Conservation (phyloP, 2,888 invertebrate species). For the Mechanitis mazaeus region DNA sequence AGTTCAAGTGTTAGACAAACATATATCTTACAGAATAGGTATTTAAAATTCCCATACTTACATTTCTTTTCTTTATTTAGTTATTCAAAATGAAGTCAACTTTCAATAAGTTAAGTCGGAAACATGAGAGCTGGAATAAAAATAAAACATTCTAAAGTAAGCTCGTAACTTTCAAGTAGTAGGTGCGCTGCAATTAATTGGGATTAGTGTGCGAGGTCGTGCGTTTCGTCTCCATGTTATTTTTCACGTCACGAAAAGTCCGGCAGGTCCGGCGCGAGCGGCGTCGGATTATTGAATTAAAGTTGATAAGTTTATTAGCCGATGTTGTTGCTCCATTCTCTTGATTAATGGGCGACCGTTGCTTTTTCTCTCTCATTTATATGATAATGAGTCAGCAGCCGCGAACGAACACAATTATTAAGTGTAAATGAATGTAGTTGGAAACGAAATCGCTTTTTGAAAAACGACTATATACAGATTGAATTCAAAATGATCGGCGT, state of each 20-base stretch:
- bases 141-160: constrained; percentile 28
- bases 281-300: constrained; percentile 72
- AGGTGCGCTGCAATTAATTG: constrained; percentile 59
- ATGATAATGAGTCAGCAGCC: constrained; percentile 69
- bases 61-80: neutral
- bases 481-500: constrained; percentile 42
- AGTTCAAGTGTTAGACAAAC: constrained; percentile 26
- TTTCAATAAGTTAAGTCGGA: constrained; percentile 20
- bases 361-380: constrained; percentile 75
- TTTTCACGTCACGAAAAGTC: constrained; percentile 66
- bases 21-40: neutral
- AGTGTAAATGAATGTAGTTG: constrained; percentile 62
- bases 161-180: constrained; percentile 36
- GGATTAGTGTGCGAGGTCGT: constrained; percentile 63
- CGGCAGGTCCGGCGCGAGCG: constrained; percentile 52
- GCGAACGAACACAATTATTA: constrained; percentile 66
- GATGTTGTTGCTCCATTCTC: constrained; percentile 70
- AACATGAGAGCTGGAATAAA: constrained; percentile 20
- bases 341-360: constrained; percentile 68
- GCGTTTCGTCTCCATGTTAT: constrained; percentile 62
- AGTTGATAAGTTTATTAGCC: constrained; percentile 76
- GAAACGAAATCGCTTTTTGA: constrained; percentile 54
- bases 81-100: constrained; percentile 7
- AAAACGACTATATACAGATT: constrained; percentile 38
- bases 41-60: neutral